Percentiles rank a stretch among this genome's conserved stretches.
phyloP scores from a whole-genome alignment of 1,140 invertebrate species.

The Paraescarpia echinospica region DNA sequence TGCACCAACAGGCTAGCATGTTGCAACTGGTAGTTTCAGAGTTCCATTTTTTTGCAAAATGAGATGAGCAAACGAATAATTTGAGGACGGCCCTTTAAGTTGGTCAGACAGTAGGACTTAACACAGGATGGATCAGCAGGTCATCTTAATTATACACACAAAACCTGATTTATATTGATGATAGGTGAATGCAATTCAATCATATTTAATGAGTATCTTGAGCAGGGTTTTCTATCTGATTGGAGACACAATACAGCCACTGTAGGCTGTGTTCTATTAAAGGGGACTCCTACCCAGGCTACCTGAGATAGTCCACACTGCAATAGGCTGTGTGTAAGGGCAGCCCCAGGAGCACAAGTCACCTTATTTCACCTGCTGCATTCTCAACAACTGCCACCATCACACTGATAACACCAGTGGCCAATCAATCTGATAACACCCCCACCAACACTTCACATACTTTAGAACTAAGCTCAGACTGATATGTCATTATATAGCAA shows the following conservation, averaged over 20 bases:
- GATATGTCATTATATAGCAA: too few relatives aligned
- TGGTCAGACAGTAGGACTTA: background rate
- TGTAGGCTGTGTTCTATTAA: too few relatives aligned
- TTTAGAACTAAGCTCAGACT: background rate
- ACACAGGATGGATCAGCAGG: background rate
- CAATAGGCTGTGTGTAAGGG: background rate
- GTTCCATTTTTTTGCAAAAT: too few relatives aligned
- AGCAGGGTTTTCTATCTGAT: background rate
- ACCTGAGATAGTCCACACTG: background rate
- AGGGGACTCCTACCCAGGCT: background rate
- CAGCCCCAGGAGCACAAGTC: background rate
- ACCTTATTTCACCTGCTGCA: constrained; percentile 26
- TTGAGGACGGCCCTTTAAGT: background rate
- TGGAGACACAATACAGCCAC: background rate
- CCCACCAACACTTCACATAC: background rate
- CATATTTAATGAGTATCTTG: background rate
- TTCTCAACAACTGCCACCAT: constrained; percentile 21
- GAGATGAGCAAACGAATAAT: background rate
- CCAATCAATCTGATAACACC: background rate
- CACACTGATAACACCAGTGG: background rate
- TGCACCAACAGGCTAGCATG: too few relatives aligned
- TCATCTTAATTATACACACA: background rate
- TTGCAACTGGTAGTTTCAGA: too few relatives aligned
- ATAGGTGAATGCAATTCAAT: background rate
- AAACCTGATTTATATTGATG: background rate